A percentile compares a stretch with the other conserved stretches of the same genome.
Evolutionary conservation across 1,140 invertebrate genomes (phyloP).

Genomic region (Bactericera cockerelli): DNA sequence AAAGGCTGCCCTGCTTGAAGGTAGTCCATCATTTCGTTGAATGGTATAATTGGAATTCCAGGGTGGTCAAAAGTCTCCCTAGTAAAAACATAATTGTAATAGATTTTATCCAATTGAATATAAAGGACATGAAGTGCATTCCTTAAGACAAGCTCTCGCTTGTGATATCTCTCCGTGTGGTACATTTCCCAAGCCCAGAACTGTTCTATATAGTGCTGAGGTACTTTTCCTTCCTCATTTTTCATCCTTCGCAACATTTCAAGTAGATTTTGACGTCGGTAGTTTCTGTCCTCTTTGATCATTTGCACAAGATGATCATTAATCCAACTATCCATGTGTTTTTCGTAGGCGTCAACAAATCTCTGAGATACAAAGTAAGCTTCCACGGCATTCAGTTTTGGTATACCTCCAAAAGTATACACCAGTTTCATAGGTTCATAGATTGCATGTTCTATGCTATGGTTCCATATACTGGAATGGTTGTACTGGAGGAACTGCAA

Average conservation of each 20-base stretch:
- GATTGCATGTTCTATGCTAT: neutral
- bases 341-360: neutral
- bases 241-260: neutral
- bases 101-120: neutral
- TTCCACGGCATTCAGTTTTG: neutral
- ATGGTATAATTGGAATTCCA: neutral
- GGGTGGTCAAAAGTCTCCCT: neutral
- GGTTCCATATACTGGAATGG: neutral
- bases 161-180: neutral
- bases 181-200: constrained; percentile 1
- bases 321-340: neutral
- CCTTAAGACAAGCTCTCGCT: neutral
- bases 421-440: constrained; percentile 5
- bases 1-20: neutral
- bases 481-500: neutral
- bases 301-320: neutral
- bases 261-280: neutral
- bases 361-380: neutral
- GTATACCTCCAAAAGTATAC: neutral
- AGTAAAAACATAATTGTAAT: neutral
- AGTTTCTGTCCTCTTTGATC: neutral
- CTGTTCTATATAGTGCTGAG: neutral
- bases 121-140: neutral
- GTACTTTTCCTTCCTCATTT: neutral
- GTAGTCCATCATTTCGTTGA: neutral